Percentiles rank a stretch among this genome's conserved stretches.
Conservation (phyloP, 2,888 invertebrate species). For the Gnatocerus cornutus region DNA sequence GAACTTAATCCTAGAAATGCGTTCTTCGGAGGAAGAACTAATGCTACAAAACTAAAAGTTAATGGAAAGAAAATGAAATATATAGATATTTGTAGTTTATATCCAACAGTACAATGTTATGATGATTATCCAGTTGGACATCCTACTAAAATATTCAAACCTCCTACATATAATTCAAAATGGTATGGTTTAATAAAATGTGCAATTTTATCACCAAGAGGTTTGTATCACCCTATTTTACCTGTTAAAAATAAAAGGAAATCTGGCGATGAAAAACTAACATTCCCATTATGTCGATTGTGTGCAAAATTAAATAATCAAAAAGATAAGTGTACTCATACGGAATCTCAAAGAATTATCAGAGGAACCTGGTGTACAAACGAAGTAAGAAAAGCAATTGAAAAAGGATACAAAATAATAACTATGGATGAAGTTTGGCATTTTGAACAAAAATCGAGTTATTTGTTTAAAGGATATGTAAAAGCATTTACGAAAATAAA, state of each 20-base stretch:
- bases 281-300: constrained; percentile 47
- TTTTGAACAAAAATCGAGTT: constrained; percentile 46
- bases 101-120: no score
- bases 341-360: constrained; percentile 14
- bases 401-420: constrained; percentile 54
- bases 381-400: constrained; percentile 46
- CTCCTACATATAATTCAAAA: no score
- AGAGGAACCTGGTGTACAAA: constrained; percentile 25
- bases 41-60: no score
- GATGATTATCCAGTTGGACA: no score
- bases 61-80: no score
- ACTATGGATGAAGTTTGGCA: constrained; percentile 54
- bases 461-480: constrained; percentile 43
- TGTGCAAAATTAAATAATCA: constrained; percentile 48
- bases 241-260: constrained; percentile 49
- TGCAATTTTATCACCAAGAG: constrained; percentile 3
- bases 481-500: constrained; percentile 27
- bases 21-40: no score
- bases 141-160: no score
- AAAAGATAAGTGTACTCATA: constrained; percentile 38
- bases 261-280: constrained; percentile 43
- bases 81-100: no score
- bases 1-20: no score
- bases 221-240: constrained; percentile 51
- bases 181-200: no score